These are phyloP conservation scores for Chaetophractus vellerosus DNA, from an alignment of 2,797 vertebrate genomes.

Conservation along the genomic window DNA sequence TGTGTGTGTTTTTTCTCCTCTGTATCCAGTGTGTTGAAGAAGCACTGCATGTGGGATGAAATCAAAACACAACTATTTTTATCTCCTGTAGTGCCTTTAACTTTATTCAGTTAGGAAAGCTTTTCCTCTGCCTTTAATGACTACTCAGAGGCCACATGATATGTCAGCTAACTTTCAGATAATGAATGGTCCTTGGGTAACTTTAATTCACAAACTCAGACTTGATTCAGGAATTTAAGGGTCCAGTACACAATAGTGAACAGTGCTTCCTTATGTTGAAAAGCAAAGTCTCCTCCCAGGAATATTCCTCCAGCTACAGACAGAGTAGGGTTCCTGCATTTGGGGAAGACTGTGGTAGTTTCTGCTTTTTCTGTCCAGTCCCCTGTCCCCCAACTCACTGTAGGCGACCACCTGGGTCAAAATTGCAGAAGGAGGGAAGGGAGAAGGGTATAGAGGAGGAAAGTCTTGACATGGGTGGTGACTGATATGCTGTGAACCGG, in stretches of 20 bases:
- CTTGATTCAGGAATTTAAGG: not conserved
- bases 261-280: not conserved
- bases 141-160: not conserved
- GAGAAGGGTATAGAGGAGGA: not conserved
- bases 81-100: not conserved
- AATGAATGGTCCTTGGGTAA: not conserved
- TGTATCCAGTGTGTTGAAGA: not conserved
- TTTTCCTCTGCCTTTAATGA: constrained; percentile 20
- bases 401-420: not conserved
- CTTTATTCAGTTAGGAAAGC: constrained; percentile 16
- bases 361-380: not conserved
- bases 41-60: not conserved
- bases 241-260: not conserved
- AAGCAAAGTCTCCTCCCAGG: not conserved
- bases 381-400: not conserved
- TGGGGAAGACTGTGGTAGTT: not conserved
- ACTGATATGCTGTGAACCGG: not conserved
- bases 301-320: not conserved
- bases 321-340: not conserved
- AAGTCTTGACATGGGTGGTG: not conserved
- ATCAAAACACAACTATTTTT: constrained; percentile 47
- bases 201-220: constrained; percentile 29
- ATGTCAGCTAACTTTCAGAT: constrained; percentile 33
- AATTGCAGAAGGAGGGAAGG: not conserved
- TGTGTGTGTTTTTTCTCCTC: not conserved